Base-by-base conservation (phyloP, 2,888 invertebrate species). In the Mythimna vitellina region DNA sequence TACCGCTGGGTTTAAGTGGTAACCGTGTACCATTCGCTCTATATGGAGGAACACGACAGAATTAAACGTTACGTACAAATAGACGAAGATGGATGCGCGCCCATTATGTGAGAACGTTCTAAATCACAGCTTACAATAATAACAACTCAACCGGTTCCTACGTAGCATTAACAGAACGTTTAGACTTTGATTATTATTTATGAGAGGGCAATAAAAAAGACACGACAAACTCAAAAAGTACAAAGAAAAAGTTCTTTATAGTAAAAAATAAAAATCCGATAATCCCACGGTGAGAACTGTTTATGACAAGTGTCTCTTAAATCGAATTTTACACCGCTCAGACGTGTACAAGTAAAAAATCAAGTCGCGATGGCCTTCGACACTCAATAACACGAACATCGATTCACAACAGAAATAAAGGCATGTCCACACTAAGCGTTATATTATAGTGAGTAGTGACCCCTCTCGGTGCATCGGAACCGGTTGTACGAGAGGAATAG, bases 401-500 rank as follows among this genome's bases (percentile, higher is more conserved):
- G 73, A 78, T 68, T 80, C 70, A 74, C 68, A 84, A 87, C 85
- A 88, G 83, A 87, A 85, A 89, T 88, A 88, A 89, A 89, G 90
- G 89, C 86, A 88, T 89, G 87, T 91, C 89, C 87, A 83, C 83
- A 86, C 87, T 90, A 91, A 92, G 89, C 89, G 89, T 88, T 89
- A 87, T 84, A 84, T 87, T 85, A 87, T 82, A 89, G 89, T 86
- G 89, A 87, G 87, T 82, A 89, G 89, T 86, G 89, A 87, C 88
- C 87, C 87, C 84, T 86, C 86, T 88, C 86, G 84, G 87, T 86
- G 89, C 88, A 88, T 88, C 89, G 81, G 82, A 95, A 94, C 95
- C 94, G 93, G 95, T 95, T 94, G 70, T 76, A 85, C 86, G 78
- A 89, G 91, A 90, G 91, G 86, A 93, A 94, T 93, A 93, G 92